Base-by-base conservation (phyloP, 2,888 invertebrate species). In the Drosophila anomelani region DNA sequence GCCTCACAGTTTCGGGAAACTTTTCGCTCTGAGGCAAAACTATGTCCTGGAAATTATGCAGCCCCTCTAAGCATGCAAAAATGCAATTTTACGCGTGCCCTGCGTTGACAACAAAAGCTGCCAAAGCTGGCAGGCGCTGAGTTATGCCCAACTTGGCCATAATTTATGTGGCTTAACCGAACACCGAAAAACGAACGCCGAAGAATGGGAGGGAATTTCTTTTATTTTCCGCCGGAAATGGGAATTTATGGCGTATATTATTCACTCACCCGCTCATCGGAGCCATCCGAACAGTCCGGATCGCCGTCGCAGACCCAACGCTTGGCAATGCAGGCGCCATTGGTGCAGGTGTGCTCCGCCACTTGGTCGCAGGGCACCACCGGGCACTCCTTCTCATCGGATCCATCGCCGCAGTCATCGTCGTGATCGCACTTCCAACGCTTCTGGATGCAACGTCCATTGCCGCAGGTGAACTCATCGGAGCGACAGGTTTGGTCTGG, bases 271-370 rank as follows among this genome's bases (percentile, higher is more conserved):
- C 94, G 92, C 93, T 98, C 98, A 92, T 98, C 98, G 71, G 96
- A 95, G 58, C 95, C 95, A 93, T 98, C 96, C 0, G 95, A 94
- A 88, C 98, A 98, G 91, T 98, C 98, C 74, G 94, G 94, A 91
- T 98, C 97, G 1, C 97, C 97, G 91, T 98, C 98, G 92, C 98
- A 98, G 41, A 95, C 93, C 98, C 98, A 98, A 81, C 95, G 95
- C n/a, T 95, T 94, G 10, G 96, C 95, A 79, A 98, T 96, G 93
- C 98, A 98, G 83, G 95, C 95, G 77, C 95, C 95, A 77, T 95
- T 95, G n/a, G 94, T 93, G 91, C 97, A 97, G 44, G 95, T 95
- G 92, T 97, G 97, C 91, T 97, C 96, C 4, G 94, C 94, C 67
- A 94, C 94, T 0, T 95, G 94, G 72, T 95, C 94, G 90, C 97